Percentiles rank a stretch among this genome's conserved stretches.
These are phyloP conservation scores for Cecidostiba fungosa DNA, from an alignment of 2,888 invertebrate species.

Conservation along the genomic window DNA sequence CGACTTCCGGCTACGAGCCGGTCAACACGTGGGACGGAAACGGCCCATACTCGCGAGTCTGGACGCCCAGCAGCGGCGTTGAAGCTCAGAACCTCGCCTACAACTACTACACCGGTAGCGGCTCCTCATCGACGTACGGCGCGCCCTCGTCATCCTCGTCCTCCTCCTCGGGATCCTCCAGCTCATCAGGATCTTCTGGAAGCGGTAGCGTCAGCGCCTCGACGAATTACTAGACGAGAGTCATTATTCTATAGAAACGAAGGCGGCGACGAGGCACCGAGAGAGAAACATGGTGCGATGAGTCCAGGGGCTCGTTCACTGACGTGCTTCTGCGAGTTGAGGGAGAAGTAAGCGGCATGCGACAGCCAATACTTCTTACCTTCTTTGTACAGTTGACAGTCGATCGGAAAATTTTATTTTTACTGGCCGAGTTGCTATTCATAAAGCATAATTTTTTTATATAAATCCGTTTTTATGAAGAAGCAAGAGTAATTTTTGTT, in stretches of 20 bases:
- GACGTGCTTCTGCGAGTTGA: background rate
- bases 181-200: slow-evolving; percentile 81
- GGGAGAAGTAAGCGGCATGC: background rate
- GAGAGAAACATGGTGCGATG: background rate
- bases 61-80: slow-evolving; percentile 82
- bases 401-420: background rate
- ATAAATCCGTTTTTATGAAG: too few relatives aligned
- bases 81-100: slow-evolving; percentile 80
- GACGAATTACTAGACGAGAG: slow-evolving; percentile 52
- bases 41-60: slow-evolving; percentile 90
- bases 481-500: background rate
- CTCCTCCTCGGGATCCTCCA: slow-evolving; percentile 82
- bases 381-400: background rate
- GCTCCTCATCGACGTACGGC: slow-evolving; percentile 83
- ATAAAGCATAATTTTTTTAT: too few relatives aligned
- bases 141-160: slow-evolving; percentile 82
- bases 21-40: slow-evolving; percentile 88
- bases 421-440: too few relatives aligned
- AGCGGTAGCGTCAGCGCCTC: slow-evolving; percentile 74
- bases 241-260: background rate
- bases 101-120: slow-evolving; percentile 82
- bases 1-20: slow-evolving; percentile 83
- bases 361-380: background rate
- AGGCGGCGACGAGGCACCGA: background rate
- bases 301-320: background rate